Evolutionary conservation across 2,113 vertebrate species (phyloP).

Genomic region (Kryptolebias marmoratus): DNA sequence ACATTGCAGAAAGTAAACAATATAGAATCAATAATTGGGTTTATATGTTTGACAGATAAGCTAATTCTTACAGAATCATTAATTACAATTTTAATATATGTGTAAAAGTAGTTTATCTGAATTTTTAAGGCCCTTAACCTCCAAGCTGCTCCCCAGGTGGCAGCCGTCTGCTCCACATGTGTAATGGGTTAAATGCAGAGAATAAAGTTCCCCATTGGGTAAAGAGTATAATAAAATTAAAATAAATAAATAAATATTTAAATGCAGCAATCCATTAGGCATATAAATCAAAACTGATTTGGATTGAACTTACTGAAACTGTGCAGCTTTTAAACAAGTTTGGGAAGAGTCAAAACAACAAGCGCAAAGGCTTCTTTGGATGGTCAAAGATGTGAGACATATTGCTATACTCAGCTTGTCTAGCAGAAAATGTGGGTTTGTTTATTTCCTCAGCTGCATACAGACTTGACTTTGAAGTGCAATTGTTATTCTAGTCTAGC

Average conservation of each 20-base stretch:
- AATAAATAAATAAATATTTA: background rate
- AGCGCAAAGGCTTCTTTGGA: constrained; percentile 11
- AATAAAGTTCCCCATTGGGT: no score
- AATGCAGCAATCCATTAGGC: background rate
- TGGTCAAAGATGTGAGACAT: constrained; percentile 44
- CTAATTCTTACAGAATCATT: no score
- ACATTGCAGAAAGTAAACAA: no score
- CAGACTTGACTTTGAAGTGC: constrained; percentile 72
- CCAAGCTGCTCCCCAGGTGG: no score
- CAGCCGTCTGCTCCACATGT: no score
- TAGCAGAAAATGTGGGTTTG: constrained; percentile 57
- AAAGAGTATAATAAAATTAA: no score
- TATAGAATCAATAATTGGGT: no score
- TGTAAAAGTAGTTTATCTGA: no score
- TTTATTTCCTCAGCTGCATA: constrained; percentile 69
- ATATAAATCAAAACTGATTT: background rate
- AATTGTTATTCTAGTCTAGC: constrained; percentile 76
- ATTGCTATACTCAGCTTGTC: constrained; percentile 51
- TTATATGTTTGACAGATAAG: no score
- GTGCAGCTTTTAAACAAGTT: constrained; percentile 6
- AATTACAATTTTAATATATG: no score
- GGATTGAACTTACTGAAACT: background rate
- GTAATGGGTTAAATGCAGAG: no score
- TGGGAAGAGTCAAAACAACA: constrained; percentile 14
- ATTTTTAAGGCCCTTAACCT: no score